phyloP scores from a whole-genome alignment of 2,888 invertebrate genomes.

The Orthonychiurus folsomi region DNA sequence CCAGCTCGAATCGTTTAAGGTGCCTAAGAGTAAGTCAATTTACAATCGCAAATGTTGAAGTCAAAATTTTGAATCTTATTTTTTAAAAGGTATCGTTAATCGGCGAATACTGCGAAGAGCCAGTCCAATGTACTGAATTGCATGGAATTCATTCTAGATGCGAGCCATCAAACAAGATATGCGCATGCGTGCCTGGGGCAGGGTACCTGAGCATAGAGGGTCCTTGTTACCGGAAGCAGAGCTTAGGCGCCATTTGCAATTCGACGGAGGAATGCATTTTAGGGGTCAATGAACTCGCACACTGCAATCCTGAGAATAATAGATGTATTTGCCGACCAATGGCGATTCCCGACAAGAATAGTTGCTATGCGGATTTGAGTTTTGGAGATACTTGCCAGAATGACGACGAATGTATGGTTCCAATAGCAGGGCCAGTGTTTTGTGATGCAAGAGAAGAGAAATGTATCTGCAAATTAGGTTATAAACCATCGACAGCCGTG shows the following conservation, averaged over 20 bases:
- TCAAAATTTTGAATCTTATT: neutral
- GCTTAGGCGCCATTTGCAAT: neutral
- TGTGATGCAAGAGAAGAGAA: neutral
- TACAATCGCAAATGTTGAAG: neutral
- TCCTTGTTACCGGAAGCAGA: neutral
- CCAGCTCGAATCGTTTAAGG: neutral
- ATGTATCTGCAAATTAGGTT: neutral
- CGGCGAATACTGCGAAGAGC: neutral
- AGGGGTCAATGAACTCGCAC: neutral
- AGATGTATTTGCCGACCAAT: neutral
- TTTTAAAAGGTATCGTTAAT: neutral
- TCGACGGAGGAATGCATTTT: neutral
- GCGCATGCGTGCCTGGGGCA: neutral
- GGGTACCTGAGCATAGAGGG: neutral
- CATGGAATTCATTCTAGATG: neutral
- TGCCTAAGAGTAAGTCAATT: neutral
- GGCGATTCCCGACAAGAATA: neutral
- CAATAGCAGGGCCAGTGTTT: neutral
- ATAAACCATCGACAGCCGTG: neutral
- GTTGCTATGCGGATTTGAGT: neutral
- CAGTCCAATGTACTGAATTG: neutral
- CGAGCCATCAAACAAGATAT: neutral
- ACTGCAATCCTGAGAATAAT: neutral
- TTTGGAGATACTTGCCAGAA: neutral
- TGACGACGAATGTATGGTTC: neutral